A percentile compares a stretch with the other conserved stretches of the same genome.
These are phyloP conservation scores for Drosophila incognita DNA, from an alignment of 2,888 invertebrate species.

Conservation along the genomic window DNA sequence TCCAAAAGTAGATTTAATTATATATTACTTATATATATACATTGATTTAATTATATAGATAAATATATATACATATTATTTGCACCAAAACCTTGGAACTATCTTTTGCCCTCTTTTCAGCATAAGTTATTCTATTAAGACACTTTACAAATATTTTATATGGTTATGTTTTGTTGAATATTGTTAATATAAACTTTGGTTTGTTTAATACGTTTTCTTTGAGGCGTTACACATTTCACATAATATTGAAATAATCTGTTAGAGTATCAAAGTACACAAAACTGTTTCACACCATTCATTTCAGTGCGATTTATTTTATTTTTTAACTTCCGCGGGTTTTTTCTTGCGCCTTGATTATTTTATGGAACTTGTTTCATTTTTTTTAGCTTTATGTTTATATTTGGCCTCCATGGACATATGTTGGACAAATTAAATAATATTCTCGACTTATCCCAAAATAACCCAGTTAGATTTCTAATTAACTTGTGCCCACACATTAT, in stretches of 20 bases:
- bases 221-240: background rate
- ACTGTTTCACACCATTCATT: slow-evolving; percentile 59
- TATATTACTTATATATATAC: background rate
- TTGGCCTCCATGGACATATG: slow-evolving; percentile 4
- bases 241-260: background rate
- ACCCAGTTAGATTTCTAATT: background rate
- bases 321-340: slow-evolving; percentile 70
- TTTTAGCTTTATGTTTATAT: slow-evolving; percentile 1
- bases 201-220: background rate
- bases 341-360: slow-evolving; percentile 24
- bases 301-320: slow-evolving; percentile 7
- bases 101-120: too few relatives aligned
- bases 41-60: too few relatives aligned
- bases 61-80: too few relatives aligned
- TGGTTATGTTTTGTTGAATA: background rate
- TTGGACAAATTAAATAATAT: slow-evolving; percentile 8
- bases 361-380: slow-evolving; percentile 37
- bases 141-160: background rate
- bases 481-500: background rate
- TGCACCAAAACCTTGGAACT: too few relatives aligned
- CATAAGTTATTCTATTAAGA: too few relatives aligned
- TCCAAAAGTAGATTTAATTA: background rate
- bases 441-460: background rate
- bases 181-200: background rate
- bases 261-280: slow-evolving; percentile 31